phyloP scores from a whole-genome alignment of 2,113 vertebrate genomes.

The Tragelaphus strepsiceros region DNA sequence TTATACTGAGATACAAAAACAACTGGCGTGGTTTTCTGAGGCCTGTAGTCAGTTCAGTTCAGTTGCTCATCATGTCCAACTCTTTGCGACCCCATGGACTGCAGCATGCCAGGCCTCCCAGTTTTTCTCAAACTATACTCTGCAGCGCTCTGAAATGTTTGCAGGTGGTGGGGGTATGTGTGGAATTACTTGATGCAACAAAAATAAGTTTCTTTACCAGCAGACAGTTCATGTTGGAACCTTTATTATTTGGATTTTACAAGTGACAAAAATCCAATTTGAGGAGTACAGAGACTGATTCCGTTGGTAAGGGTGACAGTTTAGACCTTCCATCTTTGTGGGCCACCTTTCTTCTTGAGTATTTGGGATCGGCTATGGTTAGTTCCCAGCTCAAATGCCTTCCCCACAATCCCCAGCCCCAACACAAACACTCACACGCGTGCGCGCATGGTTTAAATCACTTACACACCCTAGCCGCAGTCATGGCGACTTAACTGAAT shows the following conservation, averaged over 20 bases:
- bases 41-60: background rate
- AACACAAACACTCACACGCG: accelerated
- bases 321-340: background rate
- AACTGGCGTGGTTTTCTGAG: background rate
- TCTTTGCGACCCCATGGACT: background rate
- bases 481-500: background rate
- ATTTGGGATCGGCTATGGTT: background rate
- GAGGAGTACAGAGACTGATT: background rate
- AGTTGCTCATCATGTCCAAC: background rate
- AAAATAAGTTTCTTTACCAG: background rate
- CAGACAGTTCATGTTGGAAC: background rate
- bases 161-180: background rate
- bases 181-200: background rate
- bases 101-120: background rate
- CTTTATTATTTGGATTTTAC: background rate
- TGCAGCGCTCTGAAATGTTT: background rate
- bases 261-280: background rate
- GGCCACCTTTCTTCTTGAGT: background rate
- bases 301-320: background rate
- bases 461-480: background rate
- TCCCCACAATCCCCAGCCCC: background rate
- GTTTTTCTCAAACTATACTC: background rate
- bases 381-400: background rate
- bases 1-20: background rate
- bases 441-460: background rate